Evolutionary conservation across 2,797 vertebrate genomes (phyloP).

Genomic region (Labeo calbasu): DNA sequence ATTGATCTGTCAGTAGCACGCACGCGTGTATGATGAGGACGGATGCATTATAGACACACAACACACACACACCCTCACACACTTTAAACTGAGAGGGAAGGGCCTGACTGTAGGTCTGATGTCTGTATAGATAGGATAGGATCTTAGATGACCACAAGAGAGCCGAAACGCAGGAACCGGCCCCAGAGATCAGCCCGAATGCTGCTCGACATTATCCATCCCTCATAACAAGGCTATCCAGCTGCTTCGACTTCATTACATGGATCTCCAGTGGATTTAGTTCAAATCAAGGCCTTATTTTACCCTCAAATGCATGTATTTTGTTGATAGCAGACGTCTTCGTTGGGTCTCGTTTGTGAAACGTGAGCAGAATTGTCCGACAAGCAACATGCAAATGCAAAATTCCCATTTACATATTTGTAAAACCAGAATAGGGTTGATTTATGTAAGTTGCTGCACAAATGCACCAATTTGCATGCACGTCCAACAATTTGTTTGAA

Average conservation of each 20-base stretch:
- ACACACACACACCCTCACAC: constrained; percentile 4
- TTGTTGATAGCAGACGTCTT: not conserved
- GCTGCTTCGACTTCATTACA: constrained; percentile 6
- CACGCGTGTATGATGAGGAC: not conserved
- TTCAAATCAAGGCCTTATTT: not conserved
- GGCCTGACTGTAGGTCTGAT: constrained; percentile 55
- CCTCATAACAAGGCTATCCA: constrained; percentile 31
- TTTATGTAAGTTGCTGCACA: not conserved
- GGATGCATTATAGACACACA: not conserved
- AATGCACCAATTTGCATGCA: not conserved
- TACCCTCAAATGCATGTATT: not conserved
- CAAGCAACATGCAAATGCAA: not conserved
- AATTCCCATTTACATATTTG: not conserved
- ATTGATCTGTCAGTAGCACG: not conserved
- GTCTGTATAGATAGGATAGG: constrained; percentile 60
- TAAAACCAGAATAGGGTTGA: not conserved
- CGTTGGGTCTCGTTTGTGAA: not conserved
- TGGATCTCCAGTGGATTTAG: not conserved
- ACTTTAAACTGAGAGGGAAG: constrained; percentile 35
- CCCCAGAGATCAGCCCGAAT: not conserved
- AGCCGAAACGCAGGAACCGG: not conserved
- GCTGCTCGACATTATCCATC: constrained; percentile 16
- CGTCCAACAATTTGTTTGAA: not conserved
- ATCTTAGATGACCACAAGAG: constrained; percentile 60
- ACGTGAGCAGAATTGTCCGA: not conserved